Evolutionary conservation across 2,888 invertebrate genomes (phyloP), one percentile per base, ranked within the genome.

Genomic region (Argynnis bischoffii): DNA sequence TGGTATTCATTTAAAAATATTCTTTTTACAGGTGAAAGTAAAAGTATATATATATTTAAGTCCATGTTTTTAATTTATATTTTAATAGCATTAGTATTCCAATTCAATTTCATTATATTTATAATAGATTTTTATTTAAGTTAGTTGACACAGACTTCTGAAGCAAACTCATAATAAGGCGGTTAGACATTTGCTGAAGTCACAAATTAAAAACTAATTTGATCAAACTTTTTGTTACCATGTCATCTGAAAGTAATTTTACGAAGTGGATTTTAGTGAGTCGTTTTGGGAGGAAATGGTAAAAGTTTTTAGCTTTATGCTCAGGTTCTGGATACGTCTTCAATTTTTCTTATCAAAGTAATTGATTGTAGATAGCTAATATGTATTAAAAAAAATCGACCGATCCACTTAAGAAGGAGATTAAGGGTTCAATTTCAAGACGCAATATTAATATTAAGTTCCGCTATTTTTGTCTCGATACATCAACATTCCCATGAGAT

Each of bases 141-240:
- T 63, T 63, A 63, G 54, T 63, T 47, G 16, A 63, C 63, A 63
- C 8, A 54, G 54, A 55, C 21, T 16, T 63, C 63, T 54, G 55
- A 48, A 63, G 41, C 55, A 63, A 63, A 63, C 63, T 46, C 63
- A 63, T 55, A 26, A 54, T 47, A 54, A 54, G 26, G 6, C 18
- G 26, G 3, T 6, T 16, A 18, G 11, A 46, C 14, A 21, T 54
- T 16, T 8, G 26, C 41, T 46, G 46, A 46, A 46, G 54, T 63
- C 46, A 15, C 61, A 53, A 63, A 63, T 53, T 53, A 63, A 63
- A 63, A 59, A 59, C 6, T 59, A 59, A 59, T 48, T 59, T 48
- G 13, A 59, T 59, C n/a, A 59, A 57, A 59, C 47, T 59, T 59
- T 59, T 59, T 48, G 47, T 47, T 57, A n/a, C 46, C 47, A 57